phyloP scores from a whole-genome alignment of 1,140 invertebrate genomes.

The Rhagoletis zephyria region DNA sequence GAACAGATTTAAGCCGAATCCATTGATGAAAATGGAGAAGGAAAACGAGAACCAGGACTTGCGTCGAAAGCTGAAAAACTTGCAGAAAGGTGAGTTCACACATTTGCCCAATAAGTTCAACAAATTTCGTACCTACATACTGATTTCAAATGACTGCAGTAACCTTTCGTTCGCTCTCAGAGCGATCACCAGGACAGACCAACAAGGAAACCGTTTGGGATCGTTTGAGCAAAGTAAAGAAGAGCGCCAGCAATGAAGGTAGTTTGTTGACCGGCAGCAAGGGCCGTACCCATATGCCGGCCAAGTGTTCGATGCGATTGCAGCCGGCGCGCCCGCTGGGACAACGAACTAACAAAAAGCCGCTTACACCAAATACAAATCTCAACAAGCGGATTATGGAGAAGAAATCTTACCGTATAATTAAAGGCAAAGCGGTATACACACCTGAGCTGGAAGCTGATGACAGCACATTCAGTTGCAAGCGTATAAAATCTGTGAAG shows the following conservation, averaged over 20 bases:
- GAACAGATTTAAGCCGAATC: slow-evolving; percentile 7
- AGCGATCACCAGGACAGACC: slow-evolving; percentile 6
- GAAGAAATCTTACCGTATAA: neutral
- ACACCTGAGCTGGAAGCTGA: neutral
- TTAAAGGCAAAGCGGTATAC: neutral
- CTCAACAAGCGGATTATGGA: neutral
- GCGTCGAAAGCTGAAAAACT: slow-evolving; percentile 26
- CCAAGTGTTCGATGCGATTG: slow-evolving; percentile 28
- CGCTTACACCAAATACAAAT: slow-evolving; percentile 5
- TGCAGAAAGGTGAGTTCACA: slow-evolving; percentile 26
- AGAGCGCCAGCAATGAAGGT: slow-evolving; percentile 33
- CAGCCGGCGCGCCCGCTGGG: neutral
- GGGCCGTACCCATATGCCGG: slow-evolving; percentile 21
- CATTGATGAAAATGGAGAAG: slow-evolving; percentile 53
- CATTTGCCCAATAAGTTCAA: neutral
- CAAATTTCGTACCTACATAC: neutral
- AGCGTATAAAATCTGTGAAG: slow-evolving; percentile 16
- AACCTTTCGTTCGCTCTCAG: slow-evolving; percentile 45
- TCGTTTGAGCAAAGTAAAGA: slow-evolving; percentile 54
- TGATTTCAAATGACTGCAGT: slow-evolving; percentile 40
- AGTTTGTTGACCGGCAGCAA: neutral
- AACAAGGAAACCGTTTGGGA: slow-evolving; percentile 56
- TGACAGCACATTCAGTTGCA: neutral
- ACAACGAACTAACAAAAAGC: slow-evolving; percentile 12
- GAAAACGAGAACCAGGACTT: slow-evolving; percentile 54